Percentiles rank a stretch among this genome's conserved stretches.
Evolutionary conservation across 2,888 invertebrate genomes (phyloP).

Genomic region (Dorcus parallelipipedus): DNA sequence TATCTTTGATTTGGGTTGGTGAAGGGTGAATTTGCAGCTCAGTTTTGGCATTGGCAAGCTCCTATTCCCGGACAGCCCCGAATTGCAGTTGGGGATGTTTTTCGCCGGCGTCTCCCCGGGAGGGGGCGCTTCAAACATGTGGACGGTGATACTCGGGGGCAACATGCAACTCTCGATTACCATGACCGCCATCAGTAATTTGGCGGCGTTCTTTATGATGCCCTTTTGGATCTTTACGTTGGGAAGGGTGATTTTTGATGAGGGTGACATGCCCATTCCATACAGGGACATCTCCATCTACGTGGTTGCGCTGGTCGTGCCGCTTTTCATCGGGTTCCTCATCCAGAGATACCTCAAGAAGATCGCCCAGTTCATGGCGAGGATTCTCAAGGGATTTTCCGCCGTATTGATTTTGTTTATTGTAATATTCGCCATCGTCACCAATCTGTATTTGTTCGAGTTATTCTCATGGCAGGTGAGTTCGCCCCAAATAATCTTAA

Average conservation of each 20-base stretch:
- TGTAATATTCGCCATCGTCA: slow-evolving; percentile 79
- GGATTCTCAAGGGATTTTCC: slow-evolving; percentile 82
- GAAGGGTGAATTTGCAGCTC: slow-evolving; percentile 51
- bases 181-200: slow-evolving; percentile 84
- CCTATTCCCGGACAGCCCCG: slow-evolving; percentile 65
- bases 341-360: slow-evolving; percentile 68
- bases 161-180: slow-evolving; percentile 91
- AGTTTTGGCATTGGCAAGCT: slow-evolving; percentile 69
- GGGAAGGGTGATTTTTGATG: slow-evolving; percentile 63
- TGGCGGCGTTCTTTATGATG: slow-evolving; percentile 87
- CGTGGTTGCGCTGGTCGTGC: slow-evolving; percentile 73
- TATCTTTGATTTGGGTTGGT: neutral
- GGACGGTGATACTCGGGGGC: slow-evolving; percentile 87
- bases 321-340: slow-evolving; percentile 65
- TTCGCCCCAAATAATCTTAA: no score
- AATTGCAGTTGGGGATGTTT: slow-evolving; percentile 81
- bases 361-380: slow-evolving; percentile 66
- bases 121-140: slow-evolving; percentile 96
- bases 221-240: slow-evolving; percentile 89
- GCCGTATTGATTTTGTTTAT: slow-evolving; percentile 77
- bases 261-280: slow-evolving; percentile 71
- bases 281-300: slow-evolving; percentile 72
- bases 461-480: slow-evolving; percentile 82
- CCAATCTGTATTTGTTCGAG: slow-evolving; percentile 86
- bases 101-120: slow-evolving; percentile 87